A percentile compares a stretch with the other conserved stretches of the same genome.
phyloP scores from a whole-genome alignment of 1,140 invertebrate species.

The Caenorhabditis inopinata region DNA sequence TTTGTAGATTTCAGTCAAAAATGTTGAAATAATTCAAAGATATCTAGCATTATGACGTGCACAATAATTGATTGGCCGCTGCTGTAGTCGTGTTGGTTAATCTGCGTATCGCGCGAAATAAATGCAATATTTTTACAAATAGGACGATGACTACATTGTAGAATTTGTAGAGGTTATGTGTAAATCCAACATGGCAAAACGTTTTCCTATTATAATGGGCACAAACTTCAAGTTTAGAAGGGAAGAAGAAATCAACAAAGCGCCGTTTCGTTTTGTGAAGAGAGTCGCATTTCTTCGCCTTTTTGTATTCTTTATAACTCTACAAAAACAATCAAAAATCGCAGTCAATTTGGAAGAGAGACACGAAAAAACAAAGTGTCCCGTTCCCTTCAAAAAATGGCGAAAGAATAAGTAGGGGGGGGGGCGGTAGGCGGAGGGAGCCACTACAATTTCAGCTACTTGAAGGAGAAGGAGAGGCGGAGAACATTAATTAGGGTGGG shows the following conservation, averaged over 20 bases:
- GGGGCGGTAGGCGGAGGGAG: neutral
- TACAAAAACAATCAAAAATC: constrained; percentile 20
- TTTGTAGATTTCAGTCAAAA: too few species aligned
- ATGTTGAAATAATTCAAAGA: too few species aligned
- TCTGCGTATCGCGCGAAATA: too few species aligned
- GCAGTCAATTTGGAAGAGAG: neutral
- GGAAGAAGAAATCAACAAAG: neutral
- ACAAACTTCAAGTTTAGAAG: neutral
- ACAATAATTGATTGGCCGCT: too few species aligned
- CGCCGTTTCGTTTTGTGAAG: neutral
- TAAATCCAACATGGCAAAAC: too few species aligned
- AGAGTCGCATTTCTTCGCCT: neutral
- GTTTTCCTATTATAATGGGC: neutral
- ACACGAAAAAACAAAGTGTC: neutral
- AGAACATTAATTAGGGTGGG: neutral
- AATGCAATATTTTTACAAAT: too few species aligned
- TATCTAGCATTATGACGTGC: too few species aligned
- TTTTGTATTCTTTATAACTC: constrained; percentile 22
- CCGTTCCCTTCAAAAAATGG: neutral
- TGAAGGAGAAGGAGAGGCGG: neutral
- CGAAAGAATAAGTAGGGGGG: neutral
- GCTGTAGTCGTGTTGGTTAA: too few species aligned
- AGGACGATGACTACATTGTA: too few species aligned
- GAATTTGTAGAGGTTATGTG: neutral
- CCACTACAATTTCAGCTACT: constrained; percentile 22